Evolutionary conservation across 2,888 invertebrate species (phyloP).

Genomic region (Dolichopus griseipennis): DNA sequence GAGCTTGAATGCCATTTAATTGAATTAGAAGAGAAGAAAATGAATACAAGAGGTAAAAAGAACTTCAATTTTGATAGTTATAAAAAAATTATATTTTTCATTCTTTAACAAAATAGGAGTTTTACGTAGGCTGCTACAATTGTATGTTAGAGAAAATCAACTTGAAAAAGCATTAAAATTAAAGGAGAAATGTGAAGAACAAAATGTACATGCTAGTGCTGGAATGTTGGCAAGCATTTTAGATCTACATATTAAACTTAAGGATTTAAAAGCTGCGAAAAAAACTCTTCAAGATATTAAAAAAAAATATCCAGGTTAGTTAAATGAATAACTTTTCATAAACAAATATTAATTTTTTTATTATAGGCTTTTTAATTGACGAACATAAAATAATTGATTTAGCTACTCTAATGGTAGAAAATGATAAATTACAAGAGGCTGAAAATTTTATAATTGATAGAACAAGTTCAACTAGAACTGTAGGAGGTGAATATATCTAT

Average conservation of each 20-base stretch:
- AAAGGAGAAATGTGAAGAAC: slow-evolving; percentile 46
- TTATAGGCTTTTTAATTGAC: slow-evolving; percentile 50
- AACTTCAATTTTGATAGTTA: no score
- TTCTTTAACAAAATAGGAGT: slow-evolving; percentile 30
- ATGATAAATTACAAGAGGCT: slow-evolving; percentile 32
- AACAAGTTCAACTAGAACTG: slow-evolving; percentile 42
- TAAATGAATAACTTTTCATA: no score
- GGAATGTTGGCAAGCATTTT: slow-evolving; percentile 60
- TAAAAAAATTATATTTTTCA: no score
- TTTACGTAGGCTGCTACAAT: slow-evolving; percentile 52
- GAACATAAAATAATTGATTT: slow-evolving; percentile 58
- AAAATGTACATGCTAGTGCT: slow-evolving; percentile 50
- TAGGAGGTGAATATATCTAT: slow-evolving; percentile 45
- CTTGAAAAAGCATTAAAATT: slow-evolving; percentile 49
- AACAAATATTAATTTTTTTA: neutral
- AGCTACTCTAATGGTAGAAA: slow-evolving; percentile 50
- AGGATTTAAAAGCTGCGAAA: slow-evolving; percentile 49
- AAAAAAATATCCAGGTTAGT: slow-evolving; percentile 42
- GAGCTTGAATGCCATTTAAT: slow-evolving; percentile 54
- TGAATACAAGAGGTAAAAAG: slow-evolving; percentile 53
- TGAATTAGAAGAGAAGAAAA: slow-evolving; percentile 56
- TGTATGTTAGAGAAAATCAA: slow-evolving; percentile 50
- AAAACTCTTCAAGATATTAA: slow-evolving; percentile 47
- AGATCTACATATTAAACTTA: slow-evolving; percentile 51
- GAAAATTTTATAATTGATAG: slow-evolving; percentile 46